Evolutionary conservation across 2,797 vertebrate species (phyloP).

Genomic region (Myiotriccus ornatus): DNA sequence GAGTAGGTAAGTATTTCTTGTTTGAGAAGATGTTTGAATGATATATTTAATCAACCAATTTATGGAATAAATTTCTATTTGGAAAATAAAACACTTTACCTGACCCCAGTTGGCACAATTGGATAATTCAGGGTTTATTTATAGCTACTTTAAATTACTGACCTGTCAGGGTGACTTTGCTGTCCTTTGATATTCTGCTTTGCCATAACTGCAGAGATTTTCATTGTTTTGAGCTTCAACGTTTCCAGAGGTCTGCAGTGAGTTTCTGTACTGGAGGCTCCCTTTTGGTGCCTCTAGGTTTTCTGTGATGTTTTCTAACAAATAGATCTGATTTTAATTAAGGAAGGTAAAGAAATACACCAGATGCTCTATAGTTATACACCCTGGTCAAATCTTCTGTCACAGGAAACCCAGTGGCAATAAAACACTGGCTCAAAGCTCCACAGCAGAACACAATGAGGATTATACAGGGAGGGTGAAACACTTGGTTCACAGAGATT

Average conservation of each 20-base stretch:
- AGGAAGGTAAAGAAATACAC: background rate
- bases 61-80: background rate
- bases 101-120: background rate
- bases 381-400: background rate
- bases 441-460: background rate
- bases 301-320: background rate
- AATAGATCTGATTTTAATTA: background rate
- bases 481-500: background rate
- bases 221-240: background rate
- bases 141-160: background rate
- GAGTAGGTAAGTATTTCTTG: background rate
- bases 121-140: background rate
- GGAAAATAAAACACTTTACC: background rate
- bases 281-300: background rate
- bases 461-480: fast-evolving
- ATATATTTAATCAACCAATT: background rate
- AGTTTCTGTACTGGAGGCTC: background rate
- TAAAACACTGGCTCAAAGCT: background rate
- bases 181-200: background rate
- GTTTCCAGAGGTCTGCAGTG: background rate
- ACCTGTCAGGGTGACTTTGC: background rate
- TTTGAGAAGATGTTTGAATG: background rate
- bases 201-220: background rate
- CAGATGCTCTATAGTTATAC: background rate
- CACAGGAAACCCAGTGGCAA: background rate